These are phyloP conservation scores for Propithecus perrieri DNA, from an alignment of 2,797 vertebrate genomes.

Conservation along the genomic window DNA sequence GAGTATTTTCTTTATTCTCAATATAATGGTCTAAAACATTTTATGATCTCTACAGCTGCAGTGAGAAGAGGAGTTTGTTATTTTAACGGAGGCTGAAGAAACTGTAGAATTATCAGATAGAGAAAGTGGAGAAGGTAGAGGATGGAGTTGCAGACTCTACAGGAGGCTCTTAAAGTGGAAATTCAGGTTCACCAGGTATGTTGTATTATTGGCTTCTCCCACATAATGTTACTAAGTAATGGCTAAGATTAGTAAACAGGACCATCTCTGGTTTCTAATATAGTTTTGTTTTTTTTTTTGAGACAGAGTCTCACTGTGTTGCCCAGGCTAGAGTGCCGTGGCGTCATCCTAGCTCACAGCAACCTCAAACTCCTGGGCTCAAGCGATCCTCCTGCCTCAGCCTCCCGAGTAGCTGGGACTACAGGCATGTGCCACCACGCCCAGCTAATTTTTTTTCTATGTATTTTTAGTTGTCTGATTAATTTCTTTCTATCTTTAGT, in stretches of 20 bases:
- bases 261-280: constrained; percentile 6
- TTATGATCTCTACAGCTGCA: constrained; percentile 78
- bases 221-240: constrained; percentile 26
- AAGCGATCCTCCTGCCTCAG: too few relatives aligned
- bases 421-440: too few relatives aligned
- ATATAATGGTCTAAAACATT: constrained; percentile 62
- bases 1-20: constrained; percentile 61
- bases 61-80: constrained; percentile 82
- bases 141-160: constrained; percentile 99
- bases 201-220: constrained; percentile 54
- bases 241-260: constrained; percentile 36
- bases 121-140: constrained; percentile 94
- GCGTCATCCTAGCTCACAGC: too few relatives aligned
- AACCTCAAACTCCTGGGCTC: too few relatives aligned
- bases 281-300: too few relatives aligned
- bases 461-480: too few relatives aligned
- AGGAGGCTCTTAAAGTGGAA: constrained; percentile 99
- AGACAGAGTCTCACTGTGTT: too few relatives aligned
- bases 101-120: constrained; percentile 84
- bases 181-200: constrained; percentile 99
- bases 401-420: too few relatives aligned
- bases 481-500: too few relatives aligned
- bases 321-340: too few relatives aligned
- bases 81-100: constrained; percentile 85
- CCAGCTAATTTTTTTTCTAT: too few relatives aligned